A percentile compares a stretch with the other conserved stretches of the same genome.
These are phyloP conservation scores for Gymnopithys bicolor DNA, from an alignment of 2,797 vertebrate genomes.

Conservation along the genomic window DNA sequence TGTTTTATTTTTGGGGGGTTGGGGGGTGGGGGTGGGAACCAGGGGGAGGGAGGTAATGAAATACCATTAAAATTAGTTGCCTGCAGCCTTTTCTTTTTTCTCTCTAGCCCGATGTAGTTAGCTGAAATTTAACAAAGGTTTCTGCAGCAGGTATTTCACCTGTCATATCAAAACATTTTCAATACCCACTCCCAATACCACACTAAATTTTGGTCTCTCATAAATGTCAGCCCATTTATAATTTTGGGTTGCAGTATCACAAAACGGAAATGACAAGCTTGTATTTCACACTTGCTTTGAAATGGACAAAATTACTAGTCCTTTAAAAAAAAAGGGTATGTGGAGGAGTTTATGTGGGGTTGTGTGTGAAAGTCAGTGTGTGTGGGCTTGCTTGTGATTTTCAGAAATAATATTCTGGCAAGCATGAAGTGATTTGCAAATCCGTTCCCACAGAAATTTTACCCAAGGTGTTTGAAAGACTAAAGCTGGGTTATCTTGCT, in stretches of 20 bases:
- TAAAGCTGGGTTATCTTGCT: background rate
- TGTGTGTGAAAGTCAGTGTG: background rate
- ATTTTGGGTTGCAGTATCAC: slow-evolving; percentile 71
- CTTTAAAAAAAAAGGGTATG: slow-evolving; percentile 48
- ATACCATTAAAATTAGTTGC: slow-evolving; percentile 38
- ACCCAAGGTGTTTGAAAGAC: background rate
- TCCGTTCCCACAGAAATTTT: background rate
- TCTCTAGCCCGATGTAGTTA: slow-evolving; percentile 39
- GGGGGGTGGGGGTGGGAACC: background rate
- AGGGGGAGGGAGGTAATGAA: slow-evolving; percentile 2
- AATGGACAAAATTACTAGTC: slow-evolving; percentile 72
- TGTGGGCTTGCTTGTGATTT: rapidly evolving
- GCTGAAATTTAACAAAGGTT: slow-evolving; percentile 66
- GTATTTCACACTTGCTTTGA: slow-evolving; percentile 73
- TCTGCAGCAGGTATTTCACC: slow-evolving; percentile 68
- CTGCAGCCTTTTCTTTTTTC: background rate
- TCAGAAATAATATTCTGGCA: background rate
- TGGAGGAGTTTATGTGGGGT: background rate
- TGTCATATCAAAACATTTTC: slow-evolving; percentile 78
- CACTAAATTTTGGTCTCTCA: slow-evolving; percentile 74
- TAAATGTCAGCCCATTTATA: slow-evolving; percentile 79
- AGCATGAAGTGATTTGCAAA: background rate
- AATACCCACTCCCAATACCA: slow-evolving; percentile 64
- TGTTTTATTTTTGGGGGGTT: background rate
- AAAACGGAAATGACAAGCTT: slow-evolving; percentile 73